phyloP scores from a whole-genome alignment of 2,888 invertebrate species.

The Ennomos erosarius region DNA sequence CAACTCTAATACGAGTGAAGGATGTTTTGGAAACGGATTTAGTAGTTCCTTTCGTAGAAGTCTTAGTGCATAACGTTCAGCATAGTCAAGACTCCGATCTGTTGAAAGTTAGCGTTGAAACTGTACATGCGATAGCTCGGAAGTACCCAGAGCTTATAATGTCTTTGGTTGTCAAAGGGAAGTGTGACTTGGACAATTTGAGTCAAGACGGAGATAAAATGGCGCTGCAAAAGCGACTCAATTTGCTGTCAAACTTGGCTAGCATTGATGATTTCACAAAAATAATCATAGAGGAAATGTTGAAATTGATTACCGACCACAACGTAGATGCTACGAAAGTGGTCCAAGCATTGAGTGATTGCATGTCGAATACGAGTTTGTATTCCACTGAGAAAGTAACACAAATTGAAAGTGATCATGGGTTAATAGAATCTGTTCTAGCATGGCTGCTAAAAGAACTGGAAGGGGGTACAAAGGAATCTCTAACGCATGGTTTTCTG shows the following conservation, averaged over 20 bases:
- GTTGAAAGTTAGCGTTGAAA: slow-evolving; percentile 72
- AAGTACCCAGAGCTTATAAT: slow-evolving; percentile 83
- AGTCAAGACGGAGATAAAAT: slow-evolving; percentile 54
- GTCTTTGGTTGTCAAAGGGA: slow-evolving; percentile 76
- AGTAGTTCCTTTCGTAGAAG: slow-evolving; percentile 80
- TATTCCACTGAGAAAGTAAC: slow-evolving; percentile 66
- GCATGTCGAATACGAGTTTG: slow-evolving; percentile 64
- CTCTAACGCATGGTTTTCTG: slow-evolving; percentile 59
- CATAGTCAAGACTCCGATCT: slow-evolving; percentile 70
- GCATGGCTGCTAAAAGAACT: slow-evolving; percentile 68
- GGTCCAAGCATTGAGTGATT: slow-evolving; percentile 64
- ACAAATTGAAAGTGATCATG: slow-evolving; percentile 76
- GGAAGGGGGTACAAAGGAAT: slow-evolving; percentile 48
- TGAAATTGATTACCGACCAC: slow-evolving; percentile 60
- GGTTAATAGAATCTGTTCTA: slow-evolving; percentile 68
- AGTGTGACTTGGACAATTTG: slow-evolving; percentile 68
- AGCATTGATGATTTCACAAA: slow-evolving; percentile 79
- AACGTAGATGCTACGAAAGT: slow-evolving; percentile 62
- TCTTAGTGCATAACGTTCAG: slow-evolving; percentile 79
- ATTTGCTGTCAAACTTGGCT: slow-evolving; percentile 74
- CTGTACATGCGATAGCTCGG: slow-evolving; percentile 81
- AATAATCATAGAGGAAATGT: slow-evolving; percentile 73
- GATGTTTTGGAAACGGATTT: slow-evolving; percentile 73
- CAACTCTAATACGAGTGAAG: slow-evolving; percentile 78
- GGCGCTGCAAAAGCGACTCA: slow-evolving; percentile 68